Evolutionary conservation across 2,113 vertebrate species (phyloP).

Genomic region (Vireo altiloquus): DNA sequence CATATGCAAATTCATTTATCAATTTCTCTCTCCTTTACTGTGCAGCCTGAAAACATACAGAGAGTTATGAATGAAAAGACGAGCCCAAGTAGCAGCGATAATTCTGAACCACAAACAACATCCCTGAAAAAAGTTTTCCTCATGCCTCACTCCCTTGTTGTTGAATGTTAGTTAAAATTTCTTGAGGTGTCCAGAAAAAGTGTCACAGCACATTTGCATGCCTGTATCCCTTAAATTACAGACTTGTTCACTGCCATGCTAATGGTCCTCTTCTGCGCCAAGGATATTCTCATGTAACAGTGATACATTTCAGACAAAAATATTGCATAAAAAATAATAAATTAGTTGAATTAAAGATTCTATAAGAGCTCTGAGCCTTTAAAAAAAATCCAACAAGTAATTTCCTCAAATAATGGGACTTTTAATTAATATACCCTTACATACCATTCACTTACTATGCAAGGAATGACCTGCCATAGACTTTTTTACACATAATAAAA

Average conservation of each 20-base stretch:
- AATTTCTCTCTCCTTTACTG: neutral
- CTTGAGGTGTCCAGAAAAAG: neutral
- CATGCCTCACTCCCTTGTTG: accelerated
- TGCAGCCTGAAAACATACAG: neutral
- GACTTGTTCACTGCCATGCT: neutral
- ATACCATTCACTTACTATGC: neutral
- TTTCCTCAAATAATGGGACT: neutral
- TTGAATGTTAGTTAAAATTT: neutral
- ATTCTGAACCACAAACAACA: neutral
- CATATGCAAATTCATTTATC: neutral
- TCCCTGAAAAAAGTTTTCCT: neutral
- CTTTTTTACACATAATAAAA: neutral
- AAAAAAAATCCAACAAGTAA: neutral
- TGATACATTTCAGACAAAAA: neutral
- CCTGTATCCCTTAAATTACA: neutral
- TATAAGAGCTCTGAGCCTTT: neutral
- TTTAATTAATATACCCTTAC: neutral
- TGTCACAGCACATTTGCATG: neutral
- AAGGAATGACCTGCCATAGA: neutral
- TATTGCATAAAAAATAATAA: neutral
- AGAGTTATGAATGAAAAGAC: neutral
- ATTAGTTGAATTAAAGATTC: neutral
- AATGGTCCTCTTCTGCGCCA: neutral
- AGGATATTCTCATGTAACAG: neutral
- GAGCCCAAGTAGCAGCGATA: neutral